Percentiles rank a stretch among this genome's conserved stretches.
Conservation (phyloP, 2,113 vertebrate species). For the Mugil cephalus region DNA sequence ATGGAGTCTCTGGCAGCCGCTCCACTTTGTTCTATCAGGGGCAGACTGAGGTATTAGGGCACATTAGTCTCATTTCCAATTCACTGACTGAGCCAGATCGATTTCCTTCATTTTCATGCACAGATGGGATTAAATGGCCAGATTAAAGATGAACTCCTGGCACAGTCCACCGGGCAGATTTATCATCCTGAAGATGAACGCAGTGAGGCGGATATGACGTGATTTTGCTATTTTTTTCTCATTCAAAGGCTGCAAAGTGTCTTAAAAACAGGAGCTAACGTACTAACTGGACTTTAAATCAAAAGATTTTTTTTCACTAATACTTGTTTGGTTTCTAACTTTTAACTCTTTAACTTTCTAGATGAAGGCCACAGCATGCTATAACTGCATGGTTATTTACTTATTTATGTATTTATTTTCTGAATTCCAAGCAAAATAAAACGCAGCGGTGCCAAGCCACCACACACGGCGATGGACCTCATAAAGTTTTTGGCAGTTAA, state of each 20-base stretch:
- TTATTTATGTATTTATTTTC: neutral
- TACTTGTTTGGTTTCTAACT: conserved; percentile 7
- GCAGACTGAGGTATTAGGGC: conserved; percentile 60
- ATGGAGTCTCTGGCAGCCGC: conserved; percentile 68
- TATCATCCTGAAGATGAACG: conserved; percentile 54
- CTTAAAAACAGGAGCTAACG: neutral
- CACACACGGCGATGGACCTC: conserved; percentile 31
- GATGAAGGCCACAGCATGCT: conserved; percentile 4
- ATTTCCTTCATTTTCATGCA: conserved; percentile 67
- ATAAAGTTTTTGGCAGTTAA: conserved; percentile 29
- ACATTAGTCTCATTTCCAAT: conserved; percentile 76
- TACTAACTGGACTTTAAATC: conserved; percentile 5
- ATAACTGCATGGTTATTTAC: conserved; percentile 2
- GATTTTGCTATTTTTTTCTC: conserved; percentile 35
- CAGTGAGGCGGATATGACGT: conserved; percentile 48
- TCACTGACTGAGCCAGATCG: conserved; percentile 64
- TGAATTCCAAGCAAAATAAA: conserved; percentile 22
- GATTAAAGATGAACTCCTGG: conserved; percentile 74
- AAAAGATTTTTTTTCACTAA: conserved; percentile 3
- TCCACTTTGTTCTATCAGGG: conserved; percentile 61
- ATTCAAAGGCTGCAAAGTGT: conserved; percentile 1
- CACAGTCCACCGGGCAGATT: conserved; percentile 51
- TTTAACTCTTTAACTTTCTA: neutral
- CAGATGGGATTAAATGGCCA: conserved; percentile 73
- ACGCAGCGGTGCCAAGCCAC: conserved; percentile 9